Evolutionary conservation across 2,888 invertebrate genomes (phyloP).

Genomic region (Clistopyga incitator): DNA sequence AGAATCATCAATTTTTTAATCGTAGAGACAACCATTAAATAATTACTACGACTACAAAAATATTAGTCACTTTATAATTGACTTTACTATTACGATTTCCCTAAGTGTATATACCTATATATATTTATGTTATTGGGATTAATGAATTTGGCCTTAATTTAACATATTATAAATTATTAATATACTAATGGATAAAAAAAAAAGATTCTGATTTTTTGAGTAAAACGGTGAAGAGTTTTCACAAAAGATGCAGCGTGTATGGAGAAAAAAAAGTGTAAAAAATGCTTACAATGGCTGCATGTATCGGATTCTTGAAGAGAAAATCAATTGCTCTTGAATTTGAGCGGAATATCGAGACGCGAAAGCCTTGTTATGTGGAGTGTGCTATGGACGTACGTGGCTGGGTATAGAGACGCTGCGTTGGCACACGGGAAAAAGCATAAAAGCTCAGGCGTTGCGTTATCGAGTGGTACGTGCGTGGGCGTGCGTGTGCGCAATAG

Average conservation of each 20-base stretch:
- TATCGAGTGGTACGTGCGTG: slow-evolving; percentile 70
- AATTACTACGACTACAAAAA: too few relatives aligned
- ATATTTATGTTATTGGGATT: too few relatives aligned
- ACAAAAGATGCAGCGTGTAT: not conserved
- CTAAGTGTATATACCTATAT: too few relatives aligned
- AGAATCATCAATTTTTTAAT: too few relatives aligned
- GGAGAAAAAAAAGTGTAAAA: not conserved
- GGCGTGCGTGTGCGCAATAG: slow-evolving; percentile 72
- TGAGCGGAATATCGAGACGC: not conserved
- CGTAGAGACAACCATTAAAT: too few relatives aligned
- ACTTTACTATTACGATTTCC: too few relatives aligned
- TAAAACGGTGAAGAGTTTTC: not conserved
- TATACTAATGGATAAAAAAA: not conserved
- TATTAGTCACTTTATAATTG: too few relatives aligned
- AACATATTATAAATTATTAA: not conserved
- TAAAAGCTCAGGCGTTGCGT: slow-evolving; percentile 62
- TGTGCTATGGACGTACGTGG: not conserved
- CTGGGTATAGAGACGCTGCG: slow-evolving; percentile 27
- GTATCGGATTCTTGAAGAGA: not conserved
- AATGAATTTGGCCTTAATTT: too few relatives aligned
- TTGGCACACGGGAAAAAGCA: slow-evolving; percentile 33
- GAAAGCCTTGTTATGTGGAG: slow-evolving; percentile 2
- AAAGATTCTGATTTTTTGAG: too few relatives aligned
- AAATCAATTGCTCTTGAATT: not conserved
- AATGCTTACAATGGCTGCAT: not conserved